Evolutionary conservation across 2,113 vertebrate species (phyloP).

Genomic region (Microcebus murinus): DNA sequence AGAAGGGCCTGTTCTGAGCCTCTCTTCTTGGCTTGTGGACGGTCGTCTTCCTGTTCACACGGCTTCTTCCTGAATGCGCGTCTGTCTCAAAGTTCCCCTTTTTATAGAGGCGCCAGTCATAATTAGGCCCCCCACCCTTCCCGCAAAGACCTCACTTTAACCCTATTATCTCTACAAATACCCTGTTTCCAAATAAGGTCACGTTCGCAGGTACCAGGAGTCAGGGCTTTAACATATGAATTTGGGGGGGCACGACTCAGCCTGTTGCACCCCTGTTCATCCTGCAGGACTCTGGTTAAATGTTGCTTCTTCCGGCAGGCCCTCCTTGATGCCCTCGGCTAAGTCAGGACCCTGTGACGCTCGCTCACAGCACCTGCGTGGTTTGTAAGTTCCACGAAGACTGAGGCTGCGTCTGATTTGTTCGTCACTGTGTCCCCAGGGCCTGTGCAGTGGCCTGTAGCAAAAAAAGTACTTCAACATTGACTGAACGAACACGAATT

Average conservation of each 20-base stretch:
- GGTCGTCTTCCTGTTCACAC: background rate
- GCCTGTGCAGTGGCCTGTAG: no score
- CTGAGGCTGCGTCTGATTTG: rapidly evolving
- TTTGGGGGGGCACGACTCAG: background rate
- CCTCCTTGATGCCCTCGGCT: background rate
- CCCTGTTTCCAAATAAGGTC: background rate
- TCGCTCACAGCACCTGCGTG: background rate
- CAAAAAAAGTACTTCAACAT: background rate
- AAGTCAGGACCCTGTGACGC: background rate
- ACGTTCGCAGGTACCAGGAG: background rate
- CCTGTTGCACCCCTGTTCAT: rapidly evolving
- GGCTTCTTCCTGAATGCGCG: rapidly evolving
- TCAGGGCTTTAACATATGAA: background rate
- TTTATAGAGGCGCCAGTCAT: background rate
- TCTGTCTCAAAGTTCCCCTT: background rate
- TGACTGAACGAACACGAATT: background rate
- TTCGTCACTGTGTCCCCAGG: no score
- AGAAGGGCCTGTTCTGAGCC: no score
- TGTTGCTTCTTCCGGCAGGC: background rate
- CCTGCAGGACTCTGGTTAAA: background rate
- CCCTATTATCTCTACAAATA: background rate
- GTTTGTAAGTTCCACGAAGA: background rate
- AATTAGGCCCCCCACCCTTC: background rate
- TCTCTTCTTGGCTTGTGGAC: background rate
- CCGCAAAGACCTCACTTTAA: background rate